Percentiles rank a stretch among this genome's conserved stretches.
phyloP scores from a whole-genome alignment of 2,797 vertebrate genomes.

The Halcyon chelicuti region DNA sequence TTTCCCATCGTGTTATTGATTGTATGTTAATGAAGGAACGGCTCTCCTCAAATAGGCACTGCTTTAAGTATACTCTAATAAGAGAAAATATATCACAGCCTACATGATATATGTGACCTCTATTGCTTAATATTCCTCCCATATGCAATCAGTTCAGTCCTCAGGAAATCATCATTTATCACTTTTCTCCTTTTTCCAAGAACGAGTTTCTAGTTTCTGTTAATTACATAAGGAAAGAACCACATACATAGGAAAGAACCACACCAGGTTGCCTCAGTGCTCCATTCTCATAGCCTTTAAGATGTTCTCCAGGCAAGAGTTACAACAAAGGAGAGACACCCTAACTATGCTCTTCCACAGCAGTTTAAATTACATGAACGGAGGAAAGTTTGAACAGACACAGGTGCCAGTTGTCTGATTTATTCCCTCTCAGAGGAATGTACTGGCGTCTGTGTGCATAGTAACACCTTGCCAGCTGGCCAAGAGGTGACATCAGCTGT shows the following conservation, averaged over 20 bases:
- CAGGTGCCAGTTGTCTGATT: constrained; percentile 45
- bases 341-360: neutral
- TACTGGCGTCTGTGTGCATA: neutral
- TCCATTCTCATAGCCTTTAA: neutral
- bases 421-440: constrained; percentile 30
- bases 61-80: neutral
- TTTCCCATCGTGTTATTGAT: neutral
- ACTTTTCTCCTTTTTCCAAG: neutral
- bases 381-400: neutral
- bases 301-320: neutral
- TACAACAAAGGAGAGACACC: neutral
- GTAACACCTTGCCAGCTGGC: constrained; percentile 68
- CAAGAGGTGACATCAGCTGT: constrained; percentile 57
- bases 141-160: neutral
- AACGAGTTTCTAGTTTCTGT: neutral
- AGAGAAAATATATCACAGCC: neutral
- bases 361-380: constrained; percentile 1
- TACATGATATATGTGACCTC: neutral
- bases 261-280: neutral
- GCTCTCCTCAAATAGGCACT: neutral
- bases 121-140: neutral
- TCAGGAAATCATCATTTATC: neutral
- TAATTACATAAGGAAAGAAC: neutral
- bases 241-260: neutral
- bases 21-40: neutral